Conservation (phyloP, 2,888 invertebrate species). For the Drosophila suboccidentalis region DNA sequence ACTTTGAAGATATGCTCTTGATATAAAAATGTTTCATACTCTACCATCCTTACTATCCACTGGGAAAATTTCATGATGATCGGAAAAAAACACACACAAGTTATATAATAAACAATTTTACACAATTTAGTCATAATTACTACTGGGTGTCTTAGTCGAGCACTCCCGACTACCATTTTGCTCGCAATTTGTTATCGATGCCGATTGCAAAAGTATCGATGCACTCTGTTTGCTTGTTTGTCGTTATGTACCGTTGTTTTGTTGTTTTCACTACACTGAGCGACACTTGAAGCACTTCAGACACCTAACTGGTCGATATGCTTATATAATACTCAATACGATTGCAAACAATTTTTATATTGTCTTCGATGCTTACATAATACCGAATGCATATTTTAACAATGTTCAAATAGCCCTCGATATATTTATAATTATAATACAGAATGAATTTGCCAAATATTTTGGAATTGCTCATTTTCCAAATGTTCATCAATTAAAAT, state of each 20-base stretch:
- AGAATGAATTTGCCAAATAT: neutral
- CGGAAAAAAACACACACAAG: neutral
- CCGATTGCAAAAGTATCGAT: conserved; percentile 41
- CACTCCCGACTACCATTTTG: neutral
- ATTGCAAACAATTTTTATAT: neutral
- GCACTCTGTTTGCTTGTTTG: conserved; percentile 33
- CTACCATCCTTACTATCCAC: neutral
- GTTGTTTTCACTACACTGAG: conserved; percentile 22
- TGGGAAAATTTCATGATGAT: neutral
- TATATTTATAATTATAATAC: neutral
- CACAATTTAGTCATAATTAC: neutral
- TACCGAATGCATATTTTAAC: neutral
- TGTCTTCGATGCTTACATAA: neutral
- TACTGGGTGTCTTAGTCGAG: neutral
- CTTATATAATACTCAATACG: neutral
- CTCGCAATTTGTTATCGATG: conserved; percentile 19
- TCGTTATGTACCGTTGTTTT: conserved; percentile 12
- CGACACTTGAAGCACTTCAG: neutral
- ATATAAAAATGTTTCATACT: neutral
- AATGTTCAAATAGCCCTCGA: neutral
- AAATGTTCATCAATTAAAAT: neutral
- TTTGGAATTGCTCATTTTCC: neutral
- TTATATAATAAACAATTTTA: neutral
- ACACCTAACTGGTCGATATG: conserved; percentile 2
- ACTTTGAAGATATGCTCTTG: neutral